phyloP scores from a whole-genome alignment of 2,113 vertebrate genomes.

The Vulpes ferrilata region DNA sequence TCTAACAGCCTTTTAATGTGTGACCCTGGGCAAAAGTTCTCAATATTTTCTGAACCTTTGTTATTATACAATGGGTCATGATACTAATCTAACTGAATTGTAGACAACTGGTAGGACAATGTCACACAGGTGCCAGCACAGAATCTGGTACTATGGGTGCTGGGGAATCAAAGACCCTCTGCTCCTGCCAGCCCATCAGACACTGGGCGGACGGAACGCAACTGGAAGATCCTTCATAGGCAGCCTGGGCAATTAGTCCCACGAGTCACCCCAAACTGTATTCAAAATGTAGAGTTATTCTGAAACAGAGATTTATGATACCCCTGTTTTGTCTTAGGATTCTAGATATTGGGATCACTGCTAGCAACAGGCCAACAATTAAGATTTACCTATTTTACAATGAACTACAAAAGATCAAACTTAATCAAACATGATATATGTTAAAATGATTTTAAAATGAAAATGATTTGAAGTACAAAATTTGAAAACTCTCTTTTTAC shows the following conservation, averaged over 20 bases:
- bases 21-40: neutral
- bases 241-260: neutral
- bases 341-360: neutral
- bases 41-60: neutral
- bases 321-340: neutral
- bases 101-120: neutral
- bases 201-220: neutral
- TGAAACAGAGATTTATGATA: slow-evolving; percentile 60
- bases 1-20: neutral
- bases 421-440: slow-evolving; percentile 43
- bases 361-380: neutral
- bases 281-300: neutral
- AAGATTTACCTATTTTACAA: slow-evolving; percentile 48
- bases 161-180: neutral
- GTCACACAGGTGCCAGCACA: neutral
- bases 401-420: slow-evolving; percentile 43
- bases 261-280: neutral
- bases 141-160: neutral
- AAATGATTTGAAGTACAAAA: slow-evolving; percentile 59
- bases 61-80: slow-evolving; percentile 6
- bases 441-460: slow-evolving; percentile 30
- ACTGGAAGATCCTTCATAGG: neutral
- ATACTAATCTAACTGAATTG: slow-evolving; percentile 11
- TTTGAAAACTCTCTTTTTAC: slow-evolving; percentile 45
- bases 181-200: accelerated